Evolutionary conservation across 1,140 invertebrate species (phyloP).

Genomic region (Tigriopus japonicus): DNA sequence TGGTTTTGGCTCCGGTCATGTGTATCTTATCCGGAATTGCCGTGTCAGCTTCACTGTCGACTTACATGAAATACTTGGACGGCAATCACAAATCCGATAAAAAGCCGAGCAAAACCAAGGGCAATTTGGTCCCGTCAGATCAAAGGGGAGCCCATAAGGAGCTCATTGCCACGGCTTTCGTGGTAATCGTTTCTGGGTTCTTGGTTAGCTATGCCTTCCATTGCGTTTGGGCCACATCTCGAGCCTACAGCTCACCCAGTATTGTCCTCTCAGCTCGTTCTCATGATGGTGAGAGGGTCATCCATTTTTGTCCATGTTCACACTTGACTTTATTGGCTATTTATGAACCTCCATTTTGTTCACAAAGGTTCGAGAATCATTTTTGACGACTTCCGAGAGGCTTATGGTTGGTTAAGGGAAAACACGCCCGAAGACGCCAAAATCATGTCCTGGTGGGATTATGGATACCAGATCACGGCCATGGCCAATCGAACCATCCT

Average conservation of each 20-base stretch:
- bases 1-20: slow-evolving; percentile 93
- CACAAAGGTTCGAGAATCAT: slow-evolving; percentile 77
- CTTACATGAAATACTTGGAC: slow-evolving; percentile 75
- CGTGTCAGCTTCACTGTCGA: slow-evolving; percentile 65
- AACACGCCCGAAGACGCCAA: slow-evolving; percentile 50
- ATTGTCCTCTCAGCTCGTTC: slow-evolving; percentile 88
- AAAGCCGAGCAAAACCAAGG: neutral
- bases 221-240: slow-evolving; percentile 98
- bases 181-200: slow-evolving; percentile 60
- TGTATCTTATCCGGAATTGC: slow-evolving; percentile 88
- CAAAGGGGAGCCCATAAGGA: neutral
- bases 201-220: slow-evolving; percentile 83
- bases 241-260: slow-evolving; percentile 91
- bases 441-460: slow-evolving; percentile 99
- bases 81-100: slow-evolving; percentile 25
- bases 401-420: slow-evolving; percentile 93
- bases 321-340: no score
- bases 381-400: slow-evolving; percentile 94
- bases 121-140: neutral
- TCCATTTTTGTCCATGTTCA: no score
- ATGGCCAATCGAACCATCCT: slow-evolving; percentile 96
- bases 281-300: neutral
- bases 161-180: slow-evolving; percentile 50
- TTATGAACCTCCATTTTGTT: no score
- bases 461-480: slow-evolving; percentile 96